phyloP scores from a whole-genome alignment of 2,113 vertebrate species.

The Gadus macrocephalus region DNA sequence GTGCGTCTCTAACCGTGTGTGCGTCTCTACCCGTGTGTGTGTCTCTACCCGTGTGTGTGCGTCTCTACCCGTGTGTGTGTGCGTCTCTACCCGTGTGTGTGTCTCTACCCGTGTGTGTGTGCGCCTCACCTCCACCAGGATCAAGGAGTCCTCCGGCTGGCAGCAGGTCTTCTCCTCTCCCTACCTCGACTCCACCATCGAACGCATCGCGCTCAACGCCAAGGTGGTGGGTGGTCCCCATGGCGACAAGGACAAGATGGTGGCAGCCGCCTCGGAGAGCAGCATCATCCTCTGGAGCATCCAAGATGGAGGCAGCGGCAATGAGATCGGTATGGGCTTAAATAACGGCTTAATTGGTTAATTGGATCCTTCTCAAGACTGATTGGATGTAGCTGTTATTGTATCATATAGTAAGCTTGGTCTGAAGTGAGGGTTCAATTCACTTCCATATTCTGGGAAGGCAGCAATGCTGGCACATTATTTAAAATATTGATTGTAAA shows the following conservation, averaged over 20 bases:
- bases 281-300: constrained; percentile 97
- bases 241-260: constrained; percentile 98
- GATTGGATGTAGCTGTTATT: too few species aligned
- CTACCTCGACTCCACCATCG: constrained; percentile 90
- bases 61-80: not conserved
- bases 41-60: not conserved
- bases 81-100: too few species aligned
- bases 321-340: constrained; percentile 81
- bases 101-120: not conserved
- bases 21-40: too few species aligned
- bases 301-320: constrained; percentile 92
- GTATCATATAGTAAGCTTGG: too few species aligned
- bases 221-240: constrained; percentile 97
- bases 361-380: too few species aligned
- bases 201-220: constrained; percentile 93
- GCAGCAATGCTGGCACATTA: too few species aligned
- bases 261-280: constrained; percentile 89
- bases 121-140: constrained; percentile 62
- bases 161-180: constrained; percentile 97
- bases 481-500: too few species aligned
- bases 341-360: too few species aligned
- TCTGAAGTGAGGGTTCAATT: too few species aligned
- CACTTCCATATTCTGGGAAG: too few species aligned
- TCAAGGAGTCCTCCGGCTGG: constrained; percentile 97
- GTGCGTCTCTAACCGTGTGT: too few species aligned